These are phyloP conservation scores for Agrochola litura DNA, from an alignment of 2,888 invertebrate genomes.

Conservation along the genomic window DNA sequence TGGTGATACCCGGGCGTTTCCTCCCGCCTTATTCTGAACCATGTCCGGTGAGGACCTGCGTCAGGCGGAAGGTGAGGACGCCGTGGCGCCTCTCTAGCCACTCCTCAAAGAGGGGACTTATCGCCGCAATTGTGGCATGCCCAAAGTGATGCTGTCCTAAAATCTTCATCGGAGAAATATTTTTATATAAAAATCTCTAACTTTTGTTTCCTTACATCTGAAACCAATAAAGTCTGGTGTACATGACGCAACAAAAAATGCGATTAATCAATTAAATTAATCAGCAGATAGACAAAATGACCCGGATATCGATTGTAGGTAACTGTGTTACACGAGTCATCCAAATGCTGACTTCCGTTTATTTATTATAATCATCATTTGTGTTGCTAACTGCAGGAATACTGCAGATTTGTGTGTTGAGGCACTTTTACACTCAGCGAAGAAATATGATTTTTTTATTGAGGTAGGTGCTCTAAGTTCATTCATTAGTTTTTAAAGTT, in stretches of 20 bases:
- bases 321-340: conserved; percentile 65
- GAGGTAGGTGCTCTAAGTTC: not conserved
- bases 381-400: conserved; percentile 34
- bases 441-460: not conserved
- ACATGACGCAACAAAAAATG: conserved; percentile 36
- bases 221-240: conserved; percentile 28
- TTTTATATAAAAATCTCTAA: not conserved
- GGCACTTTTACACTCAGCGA: conserved; percentile 2
- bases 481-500: not conserved
- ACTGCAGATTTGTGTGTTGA: conserved; percentile 23
- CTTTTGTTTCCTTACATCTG: not conserved
- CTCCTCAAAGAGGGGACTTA: too few species aligned
- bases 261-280: conserved; percentile 41
- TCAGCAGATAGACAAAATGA: conserved; percentile 58
- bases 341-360: conserved; percentile 42
- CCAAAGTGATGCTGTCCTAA: too few species aligned
- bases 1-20: too few species aligned
- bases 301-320: conserved; percentile 55
- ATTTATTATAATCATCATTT: conserved; percentile 1
- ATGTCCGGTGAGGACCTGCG: too few species aligned
- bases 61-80: too few species aligned
- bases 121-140: too few species aligned
- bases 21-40: too few species aligned
- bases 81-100: too few species aligned
- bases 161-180: too few species aligned